Percentiles rank a stretch among this genome's conserved stretches.
These are phyloP conservation scores for Etia nguti DNA, from an alignment of 2,113 vertebrate species.

Conservation along the genomic window DNA sequence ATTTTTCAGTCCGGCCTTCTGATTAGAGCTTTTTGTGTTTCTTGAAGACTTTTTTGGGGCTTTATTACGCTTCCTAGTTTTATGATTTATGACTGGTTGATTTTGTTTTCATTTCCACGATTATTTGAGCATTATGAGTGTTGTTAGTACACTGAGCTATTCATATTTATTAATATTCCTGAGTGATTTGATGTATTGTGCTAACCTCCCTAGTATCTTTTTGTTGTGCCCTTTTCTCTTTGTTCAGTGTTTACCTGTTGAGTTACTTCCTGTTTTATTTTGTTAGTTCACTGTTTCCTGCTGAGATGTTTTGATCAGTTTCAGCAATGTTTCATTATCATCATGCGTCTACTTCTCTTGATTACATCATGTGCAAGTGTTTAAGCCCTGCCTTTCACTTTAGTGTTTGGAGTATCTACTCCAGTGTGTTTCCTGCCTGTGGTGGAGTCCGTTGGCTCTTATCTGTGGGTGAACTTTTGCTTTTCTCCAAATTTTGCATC, in stretches of 20 bases:
- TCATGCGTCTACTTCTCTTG: neutral
- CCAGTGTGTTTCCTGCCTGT: neutral
- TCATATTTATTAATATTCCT: neutral
- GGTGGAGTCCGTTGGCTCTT: neutral
- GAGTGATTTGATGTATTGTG: neutral
- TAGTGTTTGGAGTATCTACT: neutral
- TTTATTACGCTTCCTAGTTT: neutral
- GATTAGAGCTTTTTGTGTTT: neutral
- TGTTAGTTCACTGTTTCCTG: neutral
- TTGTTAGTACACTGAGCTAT: neutral
- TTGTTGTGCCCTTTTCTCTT: neutral
- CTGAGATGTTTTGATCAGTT: neutral
- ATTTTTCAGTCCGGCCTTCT: neutral
- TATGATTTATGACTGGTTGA: neutral
- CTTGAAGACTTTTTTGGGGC: neutral
- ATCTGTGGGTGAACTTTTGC: neutral
- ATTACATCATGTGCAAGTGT: neutral
- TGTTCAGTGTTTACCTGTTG: neutral
- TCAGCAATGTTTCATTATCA: neutral
- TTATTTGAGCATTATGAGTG: neutral
- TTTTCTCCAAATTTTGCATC: neutral
- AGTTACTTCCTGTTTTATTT: neutral
- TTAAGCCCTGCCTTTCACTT: neutral
- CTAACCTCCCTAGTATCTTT: neutral
- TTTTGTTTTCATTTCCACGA: neutral